A percentile compares a stretch with the other conserved stretches of the same genome.
Conservation (phyloP, 2,888 invertebrate species). For the Nasonia oneida region DNA sequence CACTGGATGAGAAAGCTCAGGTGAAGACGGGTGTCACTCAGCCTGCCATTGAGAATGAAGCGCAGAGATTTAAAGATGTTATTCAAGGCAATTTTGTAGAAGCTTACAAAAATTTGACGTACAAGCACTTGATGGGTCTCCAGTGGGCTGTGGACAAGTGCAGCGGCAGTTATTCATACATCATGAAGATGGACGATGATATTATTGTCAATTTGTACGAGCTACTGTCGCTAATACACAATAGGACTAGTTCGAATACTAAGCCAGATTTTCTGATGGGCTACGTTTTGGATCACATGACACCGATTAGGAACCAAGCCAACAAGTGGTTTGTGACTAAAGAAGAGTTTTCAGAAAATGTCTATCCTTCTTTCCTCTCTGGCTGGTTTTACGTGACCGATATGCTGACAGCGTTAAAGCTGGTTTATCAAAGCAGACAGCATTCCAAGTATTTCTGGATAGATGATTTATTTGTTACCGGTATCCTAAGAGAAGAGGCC, state of each 20-base stretch:
- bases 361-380: conserved; percentile 89
- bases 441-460: conserved; percentile 91
- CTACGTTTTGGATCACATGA: conserved; percentile 84
- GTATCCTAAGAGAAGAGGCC: conserved; percentile 84
- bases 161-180: conserved; percentile 80
- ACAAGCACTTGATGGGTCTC: conserved; percentile 91
- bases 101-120: conserved; percentile 89
- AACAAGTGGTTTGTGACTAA: conserved; percentile 91
- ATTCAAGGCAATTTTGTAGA: conserved; percentile 89
- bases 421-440: conserved; percentile 81
- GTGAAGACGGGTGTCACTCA: conserved; percentile 80
- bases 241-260: conserved; percentile 42
- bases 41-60: conserved; percentile 82
- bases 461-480: conserved; percentile 93
- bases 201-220: conserved; percentile 86
- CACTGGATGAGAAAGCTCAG: conserved; percentile 80
- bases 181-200: conserved; percentile 92
- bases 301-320: conserved; percentile 83
- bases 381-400: conserved; percentile 93
- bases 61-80: conserved; percentile 84
- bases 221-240: conserved; percentile 74
- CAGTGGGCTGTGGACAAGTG: conserved; percentile 87
- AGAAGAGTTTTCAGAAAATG: conserved; percentile 82
- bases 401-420: conserved; percentile 81
- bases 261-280: conserved; percentile 82